Conservation (phyloP, 2,888 invertebrate species). For the Bellardia bayeri region DNA sequence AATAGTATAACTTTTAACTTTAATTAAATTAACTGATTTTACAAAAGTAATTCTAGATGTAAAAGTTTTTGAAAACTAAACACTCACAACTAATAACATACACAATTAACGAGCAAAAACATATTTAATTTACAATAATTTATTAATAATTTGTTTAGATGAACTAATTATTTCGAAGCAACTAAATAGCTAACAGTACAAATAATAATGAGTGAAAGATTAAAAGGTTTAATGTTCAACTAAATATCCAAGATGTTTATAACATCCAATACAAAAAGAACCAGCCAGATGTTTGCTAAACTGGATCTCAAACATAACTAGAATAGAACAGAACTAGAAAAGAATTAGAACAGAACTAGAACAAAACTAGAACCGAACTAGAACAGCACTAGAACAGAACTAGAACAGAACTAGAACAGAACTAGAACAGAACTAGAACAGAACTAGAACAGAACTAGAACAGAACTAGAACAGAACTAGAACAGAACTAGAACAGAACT, state of each 20-base stretch:
- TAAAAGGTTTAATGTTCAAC: slow-evolving; percentile 1
- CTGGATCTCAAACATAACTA: too few relatives aligned
- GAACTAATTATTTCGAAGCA: background rate
- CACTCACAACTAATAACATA: slow-evolving; percentile 61
- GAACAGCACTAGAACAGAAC: too few relatives aligned
- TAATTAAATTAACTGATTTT: slow-evolving; percentile 10
- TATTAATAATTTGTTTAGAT: background rate
- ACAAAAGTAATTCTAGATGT: background rate
- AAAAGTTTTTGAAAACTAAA: slow-evolving; percentile 5
- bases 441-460: background rate
- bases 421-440: too few relatives aligned
- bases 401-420: too few relatives aligned
- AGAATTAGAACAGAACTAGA: too few relatives aligned
- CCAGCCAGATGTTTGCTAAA: too few relatives aligned
- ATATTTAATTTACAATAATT: slow-evolving; percentile 37
- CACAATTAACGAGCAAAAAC: slow-evolving; percentile 61
- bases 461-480: background rate
- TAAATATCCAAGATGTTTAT: too few relatives aligned
- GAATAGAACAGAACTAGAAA: too few relatives aligned
- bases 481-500: background rate
- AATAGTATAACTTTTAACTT: background rate
- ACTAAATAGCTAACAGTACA: background rate
- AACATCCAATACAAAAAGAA: too few relatives aligned
- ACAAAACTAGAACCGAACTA: too few relatives aligned
- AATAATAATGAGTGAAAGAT: background rate